These are phyloP conservation scores for Eurypyga helias DNA, from an alignment of 2,113 vertebrate species.

Conservation along the genomic window DNA sequence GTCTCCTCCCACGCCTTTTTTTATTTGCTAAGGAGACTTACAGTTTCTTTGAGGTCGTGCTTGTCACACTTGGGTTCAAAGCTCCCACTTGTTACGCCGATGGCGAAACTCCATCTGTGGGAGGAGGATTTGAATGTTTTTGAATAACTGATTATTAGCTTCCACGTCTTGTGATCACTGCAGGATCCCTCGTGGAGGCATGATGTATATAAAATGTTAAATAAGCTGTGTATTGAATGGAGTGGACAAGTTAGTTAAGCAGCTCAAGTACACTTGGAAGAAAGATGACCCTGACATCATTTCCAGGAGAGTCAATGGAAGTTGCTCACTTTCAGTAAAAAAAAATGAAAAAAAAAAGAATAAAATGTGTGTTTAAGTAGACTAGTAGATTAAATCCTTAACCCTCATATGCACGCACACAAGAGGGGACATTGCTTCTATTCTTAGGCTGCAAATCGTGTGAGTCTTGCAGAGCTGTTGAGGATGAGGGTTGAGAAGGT, in stretches of 20 bases:
- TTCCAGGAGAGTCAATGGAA: constrained; percentile 25
- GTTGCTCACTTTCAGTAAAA: constrained; percentile 21
- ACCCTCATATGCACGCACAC: constrained; percentile 15
- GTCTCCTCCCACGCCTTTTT: background rate
- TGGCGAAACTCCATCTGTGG: background rate
- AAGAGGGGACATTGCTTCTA: background rate
- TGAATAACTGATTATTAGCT: constrained; percentile 8
- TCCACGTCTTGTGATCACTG: background rate
- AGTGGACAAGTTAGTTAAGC: constrained; percentile 46
- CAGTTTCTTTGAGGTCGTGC: background rate
- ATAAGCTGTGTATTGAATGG: constrained; percentile 44
- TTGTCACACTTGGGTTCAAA: constrained; percentile 27
- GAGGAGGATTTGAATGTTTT: constrained; percentile 7
- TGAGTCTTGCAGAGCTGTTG: background rate
- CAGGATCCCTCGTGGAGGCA: background rate
- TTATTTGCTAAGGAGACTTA: background rate
- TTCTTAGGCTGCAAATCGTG: background rate
- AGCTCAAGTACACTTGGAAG: constrained; percentile 44
- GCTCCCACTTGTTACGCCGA: background rate
- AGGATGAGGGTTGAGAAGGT: background rate
- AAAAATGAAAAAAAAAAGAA: background rate
- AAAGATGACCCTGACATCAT: constrained; percentile 22
- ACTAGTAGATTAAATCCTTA: background rate
- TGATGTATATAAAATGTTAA: constrained; percentile 57
- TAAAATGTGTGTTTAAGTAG: constrained; percentile 21